A percentile compares a stretch with the other conserved stretches of the same genome.
Evolutionary conservation across 2,113 vertebrate genomes (phyloP).

Genomic region (Agapornis roseicollis): DNA sequence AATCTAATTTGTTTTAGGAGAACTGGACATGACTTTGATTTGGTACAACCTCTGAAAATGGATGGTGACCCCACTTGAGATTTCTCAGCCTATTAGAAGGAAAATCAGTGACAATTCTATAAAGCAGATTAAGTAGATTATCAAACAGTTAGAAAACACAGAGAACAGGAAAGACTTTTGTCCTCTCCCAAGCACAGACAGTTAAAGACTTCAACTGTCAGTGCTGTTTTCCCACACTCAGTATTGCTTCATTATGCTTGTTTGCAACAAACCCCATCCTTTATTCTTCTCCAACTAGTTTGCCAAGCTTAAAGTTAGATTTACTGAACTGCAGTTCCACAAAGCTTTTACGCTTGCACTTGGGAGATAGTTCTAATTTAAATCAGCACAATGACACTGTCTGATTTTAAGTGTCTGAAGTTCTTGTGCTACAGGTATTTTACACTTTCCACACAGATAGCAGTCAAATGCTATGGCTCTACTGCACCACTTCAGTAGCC

Average conservation of each 20-base stretch:
- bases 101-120: neutral
- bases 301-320: neutral
- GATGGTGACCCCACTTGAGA: neutral
- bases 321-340: neutral
- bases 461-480: neutral
- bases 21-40: neutral
- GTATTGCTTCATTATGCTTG: neutral
- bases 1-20: neutral
- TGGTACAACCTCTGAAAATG: neutral
- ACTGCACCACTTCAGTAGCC: neutral
- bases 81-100: neutral
- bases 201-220: neutral
- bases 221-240: neutral
- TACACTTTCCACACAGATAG: neutral
- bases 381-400: neutral
- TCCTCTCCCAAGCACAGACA: neutral
- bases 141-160: neutral
- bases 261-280: neutral
- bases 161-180: neutral
- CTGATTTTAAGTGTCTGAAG: neutral
- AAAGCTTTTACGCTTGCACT: neutral
- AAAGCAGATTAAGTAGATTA: neutral
- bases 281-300: neutral
- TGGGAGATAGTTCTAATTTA: neutral
- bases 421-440: neutral